Conservation (phyloP, 2,113 vertebrate genomes). For the Silurus glanis region DNA sequence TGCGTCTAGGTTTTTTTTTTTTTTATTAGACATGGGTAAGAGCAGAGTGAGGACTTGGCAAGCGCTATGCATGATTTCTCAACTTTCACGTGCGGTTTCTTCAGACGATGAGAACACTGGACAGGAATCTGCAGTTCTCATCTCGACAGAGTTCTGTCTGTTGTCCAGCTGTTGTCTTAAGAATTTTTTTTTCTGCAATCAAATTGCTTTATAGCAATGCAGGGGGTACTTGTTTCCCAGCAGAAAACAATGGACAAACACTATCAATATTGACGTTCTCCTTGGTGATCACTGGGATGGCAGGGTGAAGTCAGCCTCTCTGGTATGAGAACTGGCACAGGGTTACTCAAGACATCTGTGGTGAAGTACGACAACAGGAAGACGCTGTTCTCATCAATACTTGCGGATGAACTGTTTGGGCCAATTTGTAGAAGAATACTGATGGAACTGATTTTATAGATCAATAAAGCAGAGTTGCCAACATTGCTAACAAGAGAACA, state of each 20-base stretch:
- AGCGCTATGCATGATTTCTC: slow-evolving; percentile 65
- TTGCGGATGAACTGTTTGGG: slow-evolving; percentile 7
- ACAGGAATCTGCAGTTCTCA: slow-evolving; percentile 60
- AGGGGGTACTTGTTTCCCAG: slow-evolving; percentile 68
- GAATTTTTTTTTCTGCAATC: slow-evolving; percentile 57
- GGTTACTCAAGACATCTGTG: slow-evolving; percentile 56
- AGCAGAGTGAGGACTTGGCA: slow-evolving; percentile 58
- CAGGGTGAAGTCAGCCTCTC: slow-evolving; percentile 52
- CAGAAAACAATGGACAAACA: slow-evolving; percentile 69
- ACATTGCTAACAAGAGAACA: slow-evolving; percentile 1
- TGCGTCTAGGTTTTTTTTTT: slow-evolving; percentile 59
- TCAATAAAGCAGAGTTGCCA: slow-evolving; percentile 1
- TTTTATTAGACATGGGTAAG: slow-evolving; percentile 61
- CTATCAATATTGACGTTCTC: slow-evolving; percentile 78
- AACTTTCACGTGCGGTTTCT: slow-evolving; percentile 70
- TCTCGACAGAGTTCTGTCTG: slow-evolving; percentile 48
- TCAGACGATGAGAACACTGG: slow-evolving; percentile 59
- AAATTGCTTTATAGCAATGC: slow-evolving; percentile 68
- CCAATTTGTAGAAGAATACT: neutral
- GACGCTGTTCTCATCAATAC: neutral
- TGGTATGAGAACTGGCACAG: slow-evolving; percentile 44
- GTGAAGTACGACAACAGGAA: slow-evolving; percentile 42
- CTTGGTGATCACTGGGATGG: slow-evolving; percentile 67
- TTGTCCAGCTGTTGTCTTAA: slow-evolving; percentile 61
- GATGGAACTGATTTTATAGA: neutral